These are phyloP conservation scores for Diachasma alloeum DNA, from an alignment of 1,140 invertebrate genomes.

Conservation along the genomic window DNA sequence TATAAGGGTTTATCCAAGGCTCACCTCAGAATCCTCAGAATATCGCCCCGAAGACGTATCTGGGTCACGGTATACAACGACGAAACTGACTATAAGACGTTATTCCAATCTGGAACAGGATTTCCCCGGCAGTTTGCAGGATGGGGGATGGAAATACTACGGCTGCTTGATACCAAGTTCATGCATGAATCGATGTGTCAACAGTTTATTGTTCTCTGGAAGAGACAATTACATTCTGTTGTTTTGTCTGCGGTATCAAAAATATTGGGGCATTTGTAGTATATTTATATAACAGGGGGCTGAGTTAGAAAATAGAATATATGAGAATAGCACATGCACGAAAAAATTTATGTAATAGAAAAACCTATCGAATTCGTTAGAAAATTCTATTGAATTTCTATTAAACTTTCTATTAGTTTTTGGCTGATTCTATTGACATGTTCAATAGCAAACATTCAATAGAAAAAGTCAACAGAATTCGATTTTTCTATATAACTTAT, in stretches of 20 bases:
- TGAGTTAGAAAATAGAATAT: too few relatives aligned
- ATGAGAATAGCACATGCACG: too few relatives aligned
- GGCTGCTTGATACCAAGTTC: not conserved
- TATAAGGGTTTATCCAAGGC: not conserved
- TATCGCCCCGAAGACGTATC: slow-evolving; percentile 4
- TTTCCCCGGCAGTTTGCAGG: slow-evolving; percentile 8
- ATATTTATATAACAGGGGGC: too few relatives aligned
- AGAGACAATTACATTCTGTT: not conserved
- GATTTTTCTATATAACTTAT: too few relatives aligned
- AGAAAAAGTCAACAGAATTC: too few relatives aligned
- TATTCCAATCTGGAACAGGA: slow-evolving; percentile 31
- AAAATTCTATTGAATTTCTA: too few relatives aligned
- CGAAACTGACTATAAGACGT: slow-evolving; percentile 27
- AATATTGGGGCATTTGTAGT: not conserved
- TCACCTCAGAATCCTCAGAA: slow-evolving; percentile 5
- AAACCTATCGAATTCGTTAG: too few relatives aligned
- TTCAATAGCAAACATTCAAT: too few relatives aligned
- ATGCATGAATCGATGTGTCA: slow-evolving; percentile 3
- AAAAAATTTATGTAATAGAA: too few relatives aligned
- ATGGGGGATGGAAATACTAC: not conserved
- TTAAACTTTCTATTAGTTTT: too few relatives aligned
- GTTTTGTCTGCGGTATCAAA: not conserved
- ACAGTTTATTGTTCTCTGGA: not conserved
- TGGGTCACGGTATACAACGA: slow-evolving; percentile 21
- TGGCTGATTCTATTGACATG: too few relatives aligned